phyloP scores from a whole-genome alignment of 2,888 invertebrate genomes.

The Marasmarcha lunaedactyla region DNA sequence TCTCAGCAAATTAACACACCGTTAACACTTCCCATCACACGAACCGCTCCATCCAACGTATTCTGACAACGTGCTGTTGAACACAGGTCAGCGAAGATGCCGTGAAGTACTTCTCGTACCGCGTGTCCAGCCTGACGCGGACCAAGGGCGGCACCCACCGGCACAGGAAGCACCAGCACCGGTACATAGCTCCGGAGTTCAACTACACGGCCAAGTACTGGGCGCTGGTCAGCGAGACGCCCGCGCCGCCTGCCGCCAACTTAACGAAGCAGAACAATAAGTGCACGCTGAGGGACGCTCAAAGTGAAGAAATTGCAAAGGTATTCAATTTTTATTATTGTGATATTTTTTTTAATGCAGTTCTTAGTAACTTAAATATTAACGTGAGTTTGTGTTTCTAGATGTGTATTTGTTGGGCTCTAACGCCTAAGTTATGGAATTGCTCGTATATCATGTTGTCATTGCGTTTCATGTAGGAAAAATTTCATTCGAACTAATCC shows the following conservation, averaged over 20 bases:
- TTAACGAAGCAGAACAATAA: conserved; percentile 49
- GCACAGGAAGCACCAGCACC: conserved; percentile 54
- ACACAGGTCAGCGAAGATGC: conserved; percentile 49
- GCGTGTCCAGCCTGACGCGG: conserved; percentile 56
- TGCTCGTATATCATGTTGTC: no score
- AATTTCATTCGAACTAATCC: no score
- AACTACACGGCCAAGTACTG: conserved; percentile 60
- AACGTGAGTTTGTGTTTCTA: no score
- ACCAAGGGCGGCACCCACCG: conserved; percentile 54
- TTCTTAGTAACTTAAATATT: no score
- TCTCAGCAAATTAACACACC: no score
- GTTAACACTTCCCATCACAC: no score
- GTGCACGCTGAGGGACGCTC: conserved; percentile 52
- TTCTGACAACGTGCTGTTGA: no score
- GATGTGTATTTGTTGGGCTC: no score
- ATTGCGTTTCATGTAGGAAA: no score
- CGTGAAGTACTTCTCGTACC: conserved; percentile 52
- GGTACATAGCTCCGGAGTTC: conserved; percentile 59
- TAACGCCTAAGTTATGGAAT: no score
- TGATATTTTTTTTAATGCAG: conserved; percentile 9
- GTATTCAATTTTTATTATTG: no score
- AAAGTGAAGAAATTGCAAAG: conserved; percentile 54
- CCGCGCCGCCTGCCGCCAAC: conserved; percentile 34
- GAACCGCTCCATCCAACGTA: no score
- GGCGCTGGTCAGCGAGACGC: conserved; percentile 58